Base-by-base conservation (phyloP, 2,113 vertebrate genomes). In the Misgurnus mizolepis region DNA sequence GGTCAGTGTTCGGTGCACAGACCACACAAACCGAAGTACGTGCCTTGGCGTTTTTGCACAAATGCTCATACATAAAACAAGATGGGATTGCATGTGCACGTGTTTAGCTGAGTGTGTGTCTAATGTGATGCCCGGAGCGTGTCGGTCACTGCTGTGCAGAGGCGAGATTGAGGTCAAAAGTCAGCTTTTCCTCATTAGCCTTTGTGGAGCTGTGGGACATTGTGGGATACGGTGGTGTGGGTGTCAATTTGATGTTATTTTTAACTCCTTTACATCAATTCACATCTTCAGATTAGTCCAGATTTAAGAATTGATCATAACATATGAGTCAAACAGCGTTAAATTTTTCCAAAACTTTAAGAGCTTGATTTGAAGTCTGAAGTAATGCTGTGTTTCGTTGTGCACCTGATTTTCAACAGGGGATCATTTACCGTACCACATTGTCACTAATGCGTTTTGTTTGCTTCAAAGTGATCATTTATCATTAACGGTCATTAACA, bases 61-160 rank as follows among this genome's bases (percentile, higher is more conserved):
- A 66, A 76, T 34, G 27, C 45, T 76, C 61, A 76, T 76, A 45
- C 74, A 76, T 76, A 18, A 76, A 76, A 76, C 61, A 76, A n/a
- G 9, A 62, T 47, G 72, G 5, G 74, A 8, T 61, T 76, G 43
- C 66, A 61, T 18, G 34, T 41, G 27, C 15, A 66, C 40, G 27
- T 66, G 18, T 73, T 27, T 73, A 14, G 1, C 45, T 50, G n/a
- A n/a, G 55, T 60, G 40, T 12, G 12, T 49, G 58, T 64, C 40
- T n/a, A 58, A 76, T 49, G 12, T 76, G 15, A 76, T 76, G 27
- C 18, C 56, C 7, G 18, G 40, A 18, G 22, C 0, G 22, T 49
- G 60, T 49, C 39, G 62, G 73, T 34, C 61, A 64, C 10, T 39
- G 61, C 34, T 8, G 2, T 39, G 60, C 17, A 14, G 43, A 76